These are phyloP conservation scores for Anhinga rufa DNA, from an alignment of 2,113 vertebrate genomes.

Conservation along the genomic window DNA sequence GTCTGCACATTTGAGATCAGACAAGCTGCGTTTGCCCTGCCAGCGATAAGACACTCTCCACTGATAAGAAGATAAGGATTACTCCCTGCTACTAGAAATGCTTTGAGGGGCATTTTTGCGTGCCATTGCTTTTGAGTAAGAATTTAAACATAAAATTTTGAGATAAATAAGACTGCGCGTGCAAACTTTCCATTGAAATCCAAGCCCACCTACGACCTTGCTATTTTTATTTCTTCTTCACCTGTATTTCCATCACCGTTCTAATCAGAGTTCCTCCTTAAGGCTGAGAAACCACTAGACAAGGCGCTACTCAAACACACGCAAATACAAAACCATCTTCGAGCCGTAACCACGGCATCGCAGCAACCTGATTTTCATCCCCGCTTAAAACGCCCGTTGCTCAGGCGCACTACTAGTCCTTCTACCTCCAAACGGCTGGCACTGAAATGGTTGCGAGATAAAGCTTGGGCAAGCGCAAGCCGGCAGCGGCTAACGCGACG, in stretches of 20 bases:
- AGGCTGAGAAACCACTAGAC: background rate
- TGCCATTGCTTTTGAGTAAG: background rate
- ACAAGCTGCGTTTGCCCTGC: background rate
- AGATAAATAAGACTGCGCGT: background rate
- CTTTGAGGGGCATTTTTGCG: accelerated
- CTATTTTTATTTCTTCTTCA: background rate
- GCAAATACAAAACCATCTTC: background rate
- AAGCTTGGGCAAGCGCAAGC: background rate
- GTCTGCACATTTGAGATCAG: background rate
- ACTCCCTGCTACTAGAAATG: background rate
- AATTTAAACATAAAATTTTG: background rate
- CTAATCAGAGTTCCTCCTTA: background rate
- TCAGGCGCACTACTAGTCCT: background rate
- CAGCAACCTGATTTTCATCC: background rate
- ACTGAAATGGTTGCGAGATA: background rate
- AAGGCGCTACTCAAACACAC: background rate
- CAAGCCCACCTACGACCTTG: background rate
- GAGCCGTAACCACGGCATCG: background rate
- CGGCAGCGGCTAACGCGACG: background rate
- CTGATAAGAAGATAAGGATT: background rate
- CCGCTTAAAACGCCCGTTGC: background rate
- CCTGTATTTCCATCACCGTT: accelerated
- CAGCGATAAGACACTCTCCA: background rate
- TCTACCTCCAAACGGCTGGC: background rate
- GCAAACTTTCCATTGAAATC: background rate